Percentiles rank a stretch among this genome's conserved stretches.
These are phyloP conservation scores for Papilio helenus DNA, from an alignment of 1,140 invertebrate species.

Conservation along the genomic window DNA sequence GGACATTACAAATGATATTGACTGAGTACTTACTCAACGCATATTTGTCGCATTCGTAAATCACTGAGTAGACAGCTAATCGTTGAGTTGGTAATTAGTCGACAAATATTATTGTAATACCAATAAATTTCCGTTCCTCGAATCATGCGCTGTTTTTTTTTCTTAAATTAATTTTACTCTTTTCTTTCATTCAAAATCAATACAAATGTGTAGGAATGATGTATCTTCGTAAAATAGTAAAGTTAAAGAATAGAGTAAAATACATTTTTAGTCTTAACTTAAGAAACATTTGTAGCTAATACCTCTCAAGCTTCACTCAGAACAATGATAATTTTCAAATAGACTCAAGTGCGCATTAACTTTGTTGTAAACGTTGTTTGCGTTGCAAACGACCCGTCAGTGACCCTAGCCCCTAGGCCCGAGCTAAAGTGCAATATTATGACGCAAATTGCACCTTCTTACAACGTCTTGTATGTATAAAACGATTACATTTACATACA, in stretches of 20 bases:
- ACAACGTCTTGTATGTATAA: not conserved
- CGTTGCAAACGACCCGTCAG: not conserved
- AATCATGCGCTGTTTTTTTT: not conserved
- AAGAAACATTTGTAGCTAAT: too few species aligned
- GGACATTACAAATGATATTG: constrained; percentile 49
- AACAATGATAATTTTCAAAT: not conserved
- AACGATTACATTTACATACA: not conserved
- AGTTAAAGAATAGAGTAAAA: too few species aligned
- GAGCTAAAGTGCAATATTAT: constrained; percentile 10
- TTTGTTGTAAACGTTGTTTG: not conserved
- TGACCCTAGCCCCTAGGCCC: constrained; percentile 1
- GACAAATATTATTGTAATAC: not conserved
- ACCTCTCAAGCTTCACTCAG: not conserved
- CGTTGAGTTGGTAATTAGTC: not conserved
- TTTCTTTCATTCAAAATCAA: too few species aligned
- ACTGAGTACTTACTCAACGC: not conserved
- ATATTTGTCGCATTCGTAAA: not conserved
- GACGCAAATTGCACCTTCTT: constrained; percentile 8
- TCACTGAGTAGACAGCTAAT: not conserved
- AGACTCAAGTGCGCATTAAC: not conserved
- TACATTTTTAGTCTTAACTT: too few species aligned
- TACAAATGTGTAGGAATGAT: too few species aligned
- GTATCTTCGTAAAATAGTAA: too few species aligned
- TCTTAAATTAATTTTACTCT: not conserved
- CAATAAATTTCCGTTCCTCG: not conserved